Evolutionary conservation across 2,888 invertebrate genomes (phyloP).

Genomic region (Pollenia griseotomentosa): DNA sequence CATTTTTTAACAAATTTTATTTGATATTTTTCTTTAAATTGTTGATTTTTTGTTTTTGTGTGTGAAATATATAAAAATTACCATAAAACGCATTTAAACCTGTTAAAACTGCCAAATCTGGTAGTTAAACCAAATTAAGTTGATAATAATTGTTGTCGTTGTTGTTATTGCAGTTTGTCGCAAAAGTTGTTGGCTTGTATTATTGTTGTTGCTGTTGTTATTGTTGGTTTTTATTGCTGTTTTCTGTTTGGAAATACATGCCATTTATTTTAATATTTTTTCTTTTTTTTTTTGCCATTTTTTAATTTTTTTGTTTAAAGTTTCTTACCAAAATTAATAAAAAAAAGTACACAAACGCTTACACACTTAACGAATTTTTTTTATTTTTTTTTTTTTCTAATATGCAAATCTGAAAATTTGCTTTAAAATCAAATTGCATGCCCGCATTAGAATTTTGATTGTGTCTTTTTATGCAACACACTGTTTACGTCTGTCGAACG

Average conservation of each 20-base stretch:
- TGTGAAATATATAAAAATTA: conserved; percentile 51
- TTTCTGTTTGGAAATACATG: conserved; percentile 69
- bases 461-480: conserved; percentile 31
- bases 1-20: conserved; percentile 45
- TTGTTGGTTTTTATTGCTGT: conserved; percentile 67
- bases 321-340: conserved; percentile 47
- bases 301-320: neutral
- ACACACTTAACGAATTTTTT: conserved; percentile 12
- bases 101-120: conserved; percentile 72
- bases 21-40: conserved; percentile 5
- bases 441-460: conserved; percentile 33
- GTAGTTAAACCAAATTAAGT: conserved; percentile 71
- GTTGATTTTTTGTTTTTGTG: neutral
- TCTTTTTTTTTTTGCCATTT: conserved; percentile 47
- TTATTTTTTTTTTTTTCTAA: conserved; percentile 51
- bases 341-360: conserved; percentile 23
- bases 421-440: conserved; percentile 35
- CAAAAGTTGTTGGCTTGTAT: conserved; percentile 53
- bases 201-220: conserved; percentile 56
- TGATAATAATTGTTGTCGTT: conserved; percentile 67
- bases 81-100: conserved; percentile 71
- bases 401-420: conserved; percentile 62
- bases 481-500: neutral
- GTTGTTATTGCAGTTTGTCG: conserved; percentile 38
- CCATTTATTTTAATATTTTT: conserved; percentile 68